Evolutionary conservation across 2,113 vertebrate species (phyloP), one percentile per base, ranked within the genome.

Genomic region (Zosterops lateralis): DNA sequence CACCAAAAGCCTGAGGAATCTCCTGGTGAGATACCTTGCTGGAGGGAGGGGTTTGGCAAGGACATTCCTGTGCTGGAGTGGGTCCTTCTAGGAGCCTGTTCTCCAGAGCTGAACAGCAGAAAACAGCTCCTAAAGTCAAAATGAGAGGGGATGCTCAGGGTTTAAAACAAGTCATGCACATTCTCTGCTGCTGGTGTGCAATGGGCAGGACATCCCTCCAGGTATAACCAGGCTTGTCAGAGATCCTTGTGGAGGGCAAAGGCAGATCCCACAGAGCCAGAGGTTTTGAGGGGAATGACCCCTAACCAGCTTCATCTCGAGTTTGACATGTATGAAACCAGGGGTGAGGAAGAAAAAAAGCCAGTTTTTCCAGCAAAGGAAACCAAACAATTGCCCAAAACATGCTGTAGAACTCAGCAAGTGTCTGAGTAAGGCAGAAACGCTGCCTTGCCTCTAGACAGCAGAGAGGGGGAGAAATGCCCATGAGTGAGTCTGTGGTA

Each of bases 231-330:
- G 32, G 26, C 40, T 34, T 18, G 24, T 20, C 57, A 29, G 31
- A 26, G 28, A 21, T n/a, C 66, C 1, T 1, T 13, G 45, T 15
- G 85, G 50, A 61, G 11, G 51, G 47, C 32, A 40, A n/a, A 22
- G 44, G 64, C 40, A 70, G 26, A 29, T 87, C 58, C 44, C 7
- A 3, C 0, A 0, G 31, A 8, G 45, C 44, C 47, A 13, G 44
- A 34, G 50, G 22, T 67, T 81, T 56, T 1, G 1, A n/a, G 44
- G 44, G 38, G 22, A 87, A 44, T 6, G 60, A 36, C 26, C 15
- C 54, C 22, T 31, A 22, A 11, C 14, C 1, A 1, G 57, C 57
- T 32, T 25, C 15, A 11, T 24, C 68, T 47, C 0, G 0, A 16
- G 12, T 60, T 48, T 20, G 56, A 44, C 3, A 4, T 2, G 1